Evolutionary conservation across 2,113 vertebrate genomes (phyloP).

Genomic region (Embiotoca jacksoni): DNA sequence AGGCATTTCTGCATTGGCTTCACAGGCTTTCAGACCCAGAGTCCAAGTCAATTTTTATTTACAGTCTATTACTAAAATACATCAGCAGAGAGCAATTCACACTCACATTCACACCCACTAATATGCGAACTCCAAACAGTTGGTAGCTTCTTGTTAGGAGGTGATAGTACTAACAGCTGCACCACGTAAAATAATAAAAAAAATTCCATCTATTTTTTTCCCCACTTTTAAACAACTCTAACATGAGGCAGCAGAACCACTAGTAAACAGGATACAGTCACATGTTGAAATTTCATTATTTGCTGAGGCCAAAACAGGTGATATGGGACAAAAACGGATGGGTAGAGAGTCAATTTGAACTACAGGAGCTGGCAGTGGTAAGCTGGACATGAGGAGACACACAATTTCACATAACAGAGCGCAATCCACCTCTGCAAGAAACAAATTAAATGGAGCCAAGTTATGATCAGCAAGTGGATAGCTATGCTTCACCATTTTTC

Average conservation of each 20-base stretch:
- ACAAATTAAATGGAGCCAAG: neutral
- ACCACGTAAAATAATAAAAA: neutral
- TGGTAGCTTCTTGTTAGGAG: neutral
- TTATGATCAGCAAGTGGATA: neutral
- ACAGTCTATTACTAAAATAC: no score
- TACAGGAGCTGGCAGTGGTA: no score
- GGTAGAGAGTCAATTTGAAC: no score
- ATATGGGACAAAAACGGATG: no score
- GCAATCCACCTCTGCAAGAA: no score
- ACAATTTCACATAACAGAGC: neutral
- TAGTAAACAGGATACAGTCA: neutral
- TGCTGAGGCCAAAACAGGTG: no score
- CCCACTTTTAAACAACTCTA: neutral
- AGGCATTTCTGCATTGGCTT: no score
- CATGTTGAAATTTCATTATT: no score
- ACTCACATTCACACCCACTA: neutral
- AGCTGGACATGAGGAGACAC: no score
- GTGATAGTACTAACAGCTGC: neutral
- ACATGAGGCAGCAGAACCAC: neutral
- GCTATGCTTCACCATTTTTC: no score
- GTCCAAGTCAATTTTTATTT: no score
- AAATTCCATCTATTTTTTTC: neutral
- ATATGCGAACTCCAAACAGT: neutral
- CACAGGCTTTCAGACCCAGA: no score
- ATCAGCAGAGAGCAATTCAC: neutral